Evolutionary conservation across 1,140 invertebrate genomes (phyloP), one percentile per base, ranked within the genome.

Genomic region (Oedothorax gibbosus): DNA sequence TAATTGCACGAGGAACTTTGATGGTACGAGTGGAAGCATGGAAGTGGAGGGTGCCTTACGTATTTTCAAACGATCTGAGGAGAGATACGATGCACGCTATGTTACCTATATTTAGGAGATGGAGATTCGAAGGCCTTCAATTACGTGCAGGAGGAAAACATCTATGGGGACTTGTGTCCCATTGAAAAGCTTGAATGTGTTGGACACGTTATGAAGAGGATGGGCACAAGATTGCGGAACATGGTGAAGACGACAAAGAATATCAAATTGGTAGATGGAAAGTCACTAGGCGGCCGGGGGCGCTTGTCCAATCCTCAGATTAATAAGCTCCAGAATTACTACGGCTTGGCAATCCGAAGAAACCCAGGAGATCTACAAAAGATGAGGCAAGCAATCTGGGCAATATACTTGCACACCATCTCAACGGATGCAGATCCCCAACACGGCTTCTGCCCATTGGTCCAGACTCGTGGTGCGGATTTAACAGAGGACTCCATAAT

Each of bases 61-160:
- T 2, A 85, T 87, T 64, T 88, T 86, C 62, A 35, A 69, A 14
- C 69, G 79, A 4, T 88, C 86, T 7, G 11, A 82, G 35, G 9
- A 51, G 12, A 14, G 12, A 14, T 72, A 88, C 68, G 71, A 53
- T 69, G 65, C 86, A 50, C 56, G 71, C 53, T 88, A 88, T 72
- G 76, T 62, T 14, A 76, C 82, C 35, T 88, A 86, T 88, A 86
- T 72, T 60, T 87, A 54, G 87, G 83, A 49, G 86, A 87, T 85
- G 86, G 78, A 11, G 83, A 87, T 51, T 83, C 76, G n/a, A 87
- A 80, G 53, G 85, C 72, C 5, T 78, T 84, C 50, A 72, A 87
- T 51, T 68, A 69, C 20, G 81, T 87, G 62, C 21, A 51, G 66
- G 69, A 84, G 18, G 54, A 62, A 54, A 78, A 87, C 84, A 14